Evolutionary conservation across 2,888 invertebrate genomes (phyloP).

Genomic region (Altica lythri): DNA sequence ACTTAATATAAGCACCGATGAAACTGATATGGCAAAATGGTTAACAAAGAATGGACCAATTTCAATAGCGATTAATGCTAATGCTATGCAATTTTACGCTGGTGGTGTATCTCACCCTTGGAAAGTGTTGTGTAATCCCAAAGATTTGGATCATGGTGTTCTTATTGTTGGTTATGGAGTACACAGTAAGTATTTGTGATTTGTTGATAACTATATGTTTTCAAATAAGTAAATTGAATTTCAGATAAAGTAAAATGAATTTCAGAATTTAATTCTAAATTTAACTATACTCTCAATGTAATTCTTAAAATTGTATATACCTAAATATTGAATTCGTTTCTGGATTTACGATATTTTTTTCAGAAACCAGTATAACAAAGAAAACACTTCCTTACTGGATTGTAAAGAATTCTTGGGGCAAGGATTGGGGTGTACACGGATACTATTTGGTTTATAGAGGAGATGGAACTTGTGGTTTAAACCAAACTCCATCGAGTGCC

Average conservation of each 20-base stretch:
- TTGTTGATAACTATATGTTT: too few species aligned
- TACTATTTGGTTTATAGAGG: slow-evolving; percentile 94
- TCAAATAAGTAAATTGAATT: too few species aligned
- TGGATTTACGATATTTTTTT: slow-evolving; percentile 52
- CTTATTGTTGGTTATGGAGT: slow-evolving; percentile 91
- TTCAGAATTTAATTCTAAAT: too few species aligned
- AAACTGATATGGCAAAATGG: slow-evolving; percentile 91
- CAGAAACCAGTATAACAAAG: slow-evolving; percentile 80
- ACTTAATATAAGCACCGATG: slow-evolving; percentile 84
- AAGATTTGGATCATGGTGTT: slow-evolving; percentile 90
- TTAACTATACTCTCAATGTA: too few species aligned
- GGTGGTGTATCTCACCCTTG: slow-evolving; percentile 94
- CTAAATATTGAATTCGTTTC: too few species aligned
- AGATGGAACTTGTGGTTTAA: slow-evolving; percentile 93
- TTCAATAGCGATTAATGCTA: slow-evolving; percentile 93
- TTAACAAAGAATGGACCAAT: slow-evolving; percentile 88
- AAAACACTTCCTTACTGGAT: slow-evolving; percentile 88
- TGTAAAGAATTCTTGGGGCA: slow-evolving; percentile 95
- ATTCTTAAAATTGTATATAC: too few species aligned
- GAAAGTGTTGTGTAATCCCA: slow-evolving; percentile 77
- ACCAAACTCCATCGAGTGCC: slow-evolving; percentile 88
- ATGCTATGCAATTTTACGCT: slow-evolving; percentile 95
- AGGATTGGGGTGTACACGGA: slow-evolving; percentile 90
- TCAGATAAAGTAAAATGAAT: too few species aligned
- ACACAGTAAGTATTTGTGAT: slow-evolving; percentile 68